Evolutionary conservation across 2,888 invertebrate species (phyloP).

Genomic region (Sympetrum striolatum): DNA sequence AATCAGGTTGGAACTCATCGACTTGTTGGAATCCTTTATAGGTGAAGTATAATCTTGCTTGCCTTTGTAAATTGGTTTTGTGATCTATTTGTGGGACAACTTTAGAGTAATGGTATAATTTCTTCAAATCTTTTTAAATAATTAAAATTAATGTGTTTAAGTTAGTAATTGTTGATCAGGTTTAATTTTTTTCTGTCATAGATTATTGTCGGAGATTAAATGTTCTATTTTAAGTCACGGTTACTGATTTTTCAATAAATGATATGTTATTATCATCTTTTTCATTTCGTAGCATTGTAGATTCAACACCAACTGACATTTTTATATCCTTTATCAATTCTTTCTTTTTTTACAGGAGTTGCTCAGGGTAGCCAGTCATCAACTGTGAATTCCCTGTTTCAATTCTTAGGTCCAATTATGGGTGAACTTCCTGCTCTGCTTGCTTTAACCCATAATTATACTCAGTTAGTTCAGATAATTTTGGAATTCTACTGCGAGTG

Average conservation of each 20-base stretch:
- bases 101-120: no score
- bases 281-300: background rate
- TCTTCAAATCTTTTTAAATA: no score
- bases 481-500: constrained; percentile 76
- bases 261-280: background rate
- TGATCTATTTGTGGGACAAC: no score
- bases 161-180: no score
- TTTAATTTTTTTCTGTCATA: no score
- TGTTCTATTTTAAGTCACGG: no score
- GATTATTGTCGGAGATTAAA: no score
- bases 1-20: constrained; percentile 72
- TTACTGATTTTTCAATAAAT: background rate
- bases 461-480: constrained; percentile 77
- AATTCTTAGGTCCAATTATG: constrained; percentile 70
- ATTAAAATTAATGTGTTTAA: no score
- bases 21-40: constrained; percentile 77
- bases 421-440: constrained; percentile 74
- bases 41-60: constrained; percentile 54
- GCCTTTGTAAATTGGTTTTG: no score
- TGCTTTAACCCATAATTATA: constrained; percentile 79
- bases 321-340: background rate
- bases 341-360: constrained; percentile 62
- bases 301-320: background rate
- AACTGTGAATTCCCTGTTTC: constrained; percentile 64
- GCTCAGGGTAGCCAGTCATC: constrained; percentile 67